phyloP scores from a whole-genome alignment of 2,113 vertebrate genomes.

The Silurus meridionalis region DNA sequence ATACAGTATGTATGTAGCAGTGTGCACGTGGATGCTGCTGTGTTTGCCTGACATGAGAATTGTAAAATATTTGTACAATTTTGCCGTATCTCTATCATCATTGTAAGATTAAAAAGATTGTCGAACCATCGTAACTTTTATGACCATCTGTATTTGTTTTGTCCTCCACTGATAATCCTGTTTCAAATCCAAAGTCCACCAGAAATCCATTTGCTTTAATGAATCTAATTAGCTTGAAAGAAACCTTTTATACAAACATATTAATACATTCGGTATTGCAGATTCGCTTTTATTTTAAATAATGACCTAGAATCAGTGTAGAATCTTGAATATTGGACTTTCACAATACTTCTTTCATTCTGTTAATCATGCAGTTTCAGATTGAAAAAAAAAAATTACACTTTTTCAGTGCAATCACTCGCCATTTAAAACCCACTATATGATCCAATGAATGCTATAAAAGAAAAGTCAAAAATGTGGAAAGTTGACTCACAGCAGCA shows the following conservation, averaged over 20 bases:
- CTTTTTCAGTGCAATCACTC: neutral
- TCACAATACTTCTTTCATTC: neutral
- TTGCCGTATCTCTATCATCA: no score
- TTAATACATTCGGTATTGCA: neutral
- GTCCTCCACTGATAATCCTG: no score
- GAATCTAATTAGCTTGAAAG: neutral
- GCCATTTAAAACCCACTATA: neutral
- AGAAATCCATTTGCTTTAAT: neutral
- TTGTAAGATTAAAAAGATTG: no score
- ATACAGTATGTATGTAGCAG: no score
- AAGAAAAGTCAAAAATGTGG: neutral
- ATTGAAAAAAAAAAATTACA: neutral
- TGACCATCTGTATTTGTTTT: no score
- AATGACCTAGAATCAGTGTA: neutral
- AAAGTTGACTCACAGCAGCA: neutral
- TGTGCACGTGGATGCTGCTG: no score
- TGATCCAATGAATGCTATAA: neutral
- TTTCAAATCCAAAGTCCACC: neutral
- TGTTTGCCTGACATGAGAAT: no score
- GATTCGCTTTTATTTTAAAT: neutral
- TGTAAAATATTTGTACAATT: no score
- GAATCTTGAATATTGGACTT: neutral
- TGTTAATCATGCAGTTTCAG: neutral
- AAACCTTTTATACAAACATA: neutral
- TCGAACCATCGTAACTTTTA: no score